A percentile compares a stretch with the other conserved stretches of the same genome.
phyloP scores from a whole-genome alignment of 2,797 vertebrate species.

The Dipus sagitta region DNA sequence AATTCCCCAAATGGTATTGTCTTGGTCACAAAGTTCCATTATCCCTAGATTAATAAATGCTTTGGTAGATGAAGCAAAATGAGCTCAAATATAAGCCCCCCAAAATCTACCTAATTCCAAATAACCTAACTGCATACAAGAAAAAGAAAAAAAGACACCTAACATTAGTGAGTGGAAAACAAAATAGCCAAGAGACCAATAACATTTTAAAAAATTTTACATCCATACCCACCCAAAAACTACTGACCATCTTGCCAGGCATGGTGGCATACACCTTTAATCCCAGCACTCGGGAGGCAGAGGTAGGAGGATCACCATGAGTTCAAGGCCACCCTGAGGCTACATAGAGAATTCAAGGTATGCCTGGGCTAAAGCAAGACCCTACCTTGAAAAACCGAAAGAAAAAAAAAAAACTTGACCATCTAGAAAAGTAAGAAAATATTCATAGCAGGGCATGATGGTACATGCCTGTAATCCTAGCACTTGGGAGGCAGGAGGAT shows the following conservation, averaged over 20 bases:
- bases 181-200: not conserved
- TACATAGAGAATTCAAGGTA: too few species aligned
- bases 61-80: not conserved
- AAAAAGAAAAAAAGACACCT: not conserved
- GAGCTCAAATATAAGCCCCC: not conserved
- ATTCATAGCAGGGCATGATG: too few species aligned
- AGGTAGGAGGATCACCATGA: too few species aligned
- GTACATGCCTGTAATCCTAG: not conserved
- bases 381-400: too few species aligned
- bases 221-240: not conserved
- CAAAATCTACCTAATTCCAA: not conserved
- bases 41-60: not conserved
- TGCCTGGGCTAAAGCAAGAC: too few species aligned
- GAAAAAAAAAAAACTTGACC: too few species aligned
- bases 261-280: not conserved
- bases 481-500: not conserved
- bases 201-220: not conserved
- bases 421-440: too few species aligned
- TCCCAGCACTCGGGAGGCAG: not conserved
- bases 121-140: not conserved
- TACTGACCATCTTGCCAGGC: not conserved
- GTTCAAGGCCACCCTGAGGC: too few species aligned
- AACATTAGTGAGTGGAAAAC: not conserved
- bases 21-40: not conserved
- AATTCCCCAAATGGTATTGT: not conserved